A percentile compares a stretch with the other conserved stretches of the same genome.
Conservation (phyloP, 2,113 vertebrate species). For the Takifugu bimaculatus region DNA sequence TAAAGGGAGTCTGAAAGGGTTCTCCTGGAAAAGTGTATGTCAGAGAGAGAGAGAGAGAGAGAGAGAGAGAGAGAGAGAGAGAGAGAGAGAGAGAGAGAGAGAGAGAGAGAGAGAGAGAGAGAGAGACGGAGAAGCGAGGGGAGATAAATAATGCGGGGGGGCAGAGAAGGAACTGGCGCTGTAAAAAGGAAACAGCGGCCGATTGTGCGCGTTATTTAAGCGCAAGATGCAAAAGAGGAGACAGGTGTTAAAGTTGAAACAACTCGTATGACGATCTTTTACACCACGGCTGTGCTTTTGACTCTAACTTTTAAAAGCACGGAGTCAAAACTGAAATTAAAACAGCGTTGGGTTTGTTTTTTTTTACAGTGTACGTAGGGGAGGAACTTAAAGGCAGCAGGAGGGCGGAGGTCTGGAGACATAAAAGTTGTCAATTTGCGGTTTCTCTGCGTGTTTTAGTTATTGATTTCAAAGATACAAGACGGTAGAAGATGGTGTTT, state of each 20-base stretch:
- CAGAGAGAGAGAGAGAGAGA: too few species aligned
- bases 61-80: not conserved
- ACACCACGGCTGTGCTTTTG: too few species aligned
- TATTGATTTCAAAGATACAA: not conserved
- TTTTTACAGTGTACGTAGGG: conserved; percentile 43
- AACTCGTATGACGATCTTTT: too few species aligned
- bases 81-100: conserved; percentile 5
- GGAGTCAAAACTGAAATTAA: too few species aligned
- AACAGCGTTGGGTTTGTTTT: conserved; percentile 27
- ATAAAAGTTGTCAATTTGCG: not conserved
- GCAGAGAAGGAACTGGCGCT: conserved; percentile 30
- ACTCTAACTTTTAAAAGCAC: too few species aligned
- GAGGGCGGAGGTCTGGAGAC: conserved; percentile 21
- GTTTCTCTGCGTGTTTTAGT: not conserved
- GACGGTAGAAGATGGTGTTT: not conserved
- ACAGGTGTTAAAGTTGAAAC: too few species aligned
- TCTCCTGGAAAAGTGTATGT: conserved; percentile 18
- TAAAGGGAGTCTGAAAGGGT: conserved; percentile 26
- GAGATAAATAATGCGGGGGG: conserved; percentile 40
- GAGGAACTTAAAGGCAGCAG: conserved; percentile 22
- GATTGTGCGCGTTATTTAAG: too few species aligned
- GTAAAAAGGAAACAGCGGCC: conserved; percentile 25
- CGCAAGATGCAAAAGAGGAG: too few species aligned
- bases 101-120: conserved; percentile 5
- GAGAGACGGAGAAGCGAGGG: conserved; percentile 7